These are phyloP conservation scores for Auanema freiburgensis DNA, from an alignment of 2,888 invertebrate genomes.

Conservation along the genomic window DNA sequence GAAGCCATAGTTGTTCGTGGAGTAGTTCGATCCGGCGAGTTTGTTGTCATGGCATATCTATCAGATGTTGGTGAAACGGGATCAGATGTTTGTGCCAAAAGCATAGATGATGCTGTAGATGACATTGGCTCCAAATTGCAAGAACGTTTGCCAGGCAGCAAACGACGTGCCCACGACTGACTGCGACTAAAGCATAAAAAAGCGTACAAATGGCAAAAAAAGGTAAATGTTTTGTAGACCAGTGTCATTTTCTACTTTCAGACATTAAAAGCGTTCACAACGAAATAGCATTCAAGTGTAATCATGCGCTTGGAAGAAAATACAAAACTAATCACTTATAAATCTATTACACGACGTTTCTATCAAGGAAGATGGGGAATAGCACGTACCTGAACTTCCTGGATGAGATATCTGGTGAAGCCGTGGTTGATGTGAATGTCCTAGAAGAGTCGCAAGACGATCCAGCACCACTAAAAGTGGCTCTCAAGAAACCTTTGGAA, in stretches of 20 bases:
- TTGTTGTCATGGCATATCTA: too few relatives aligned
- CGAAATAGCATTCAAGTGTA: too few relatives aligned
- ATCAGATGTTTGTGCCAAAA: too few relatives aligned
- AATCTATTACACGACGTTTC: too few relatives aligned
- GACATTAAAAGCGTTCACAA: too few relatives aligned
- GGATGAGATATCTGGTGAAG: slow-evolving; percentile 44
- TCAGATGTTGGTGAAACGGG: too few relatives aligned
- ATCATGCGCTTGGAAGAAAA: too few relatives aligned
- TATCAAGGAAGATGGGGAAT: too few relatives aligned
- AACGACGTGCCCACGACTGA: slow-evolving; percentile 23
- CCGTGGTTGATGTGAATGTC: slow-evolving; percentile 37
- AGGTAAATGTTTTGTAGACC: background rate
- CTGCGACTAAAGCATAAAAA: slow-evolving; percentile 7
- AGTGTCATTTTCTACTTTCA: background rate
- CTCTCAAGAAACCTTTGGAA: slow-evolving; percentile 25
- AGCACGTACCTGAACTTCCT: slow-evolving; percentile 23
- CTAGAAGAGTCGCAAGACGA: slow-evolving; percentile 42
- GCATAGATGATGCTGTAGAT: too few relatives aligned
- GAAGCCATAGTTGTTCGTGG: too few relatives aligned
- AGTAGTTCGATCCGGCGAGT: too few relatives aligned
- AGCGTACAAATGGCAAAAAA: background rate
- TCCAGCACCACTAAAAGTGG: slow-evolving; percentile 36
- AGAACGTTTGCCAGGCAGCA: slow-evolving; percentile 10
- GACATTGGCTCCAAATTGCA: background rate
- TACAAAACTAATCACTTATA: too few relatives aligned